Base-by-base conservation (phyloP, 2,797 vertebrate species). In the Hydrophis major region DNA sequence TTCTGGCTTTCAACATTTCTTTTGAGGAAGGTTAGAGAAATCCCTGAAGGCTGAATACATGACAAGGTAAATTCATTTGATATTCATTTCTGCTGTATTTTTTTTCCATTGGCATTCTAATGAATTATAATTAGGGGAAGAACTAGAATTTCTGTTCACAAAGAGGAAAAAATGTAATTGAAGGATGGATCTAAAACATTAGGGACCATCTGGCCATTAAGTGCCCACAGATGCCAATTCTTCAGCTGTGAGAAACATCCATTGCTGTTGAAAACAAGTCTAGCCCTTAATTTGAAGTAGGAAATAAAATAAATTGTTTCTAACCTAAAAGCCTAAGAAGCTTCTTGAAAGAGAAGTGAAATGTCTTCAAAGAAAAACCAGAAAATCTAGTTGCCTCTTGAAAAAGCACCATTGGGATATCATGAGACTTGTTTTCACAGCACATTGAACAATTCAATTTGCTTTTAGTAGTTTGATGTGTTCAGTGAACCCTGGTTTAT, bases 21-120 rank as follows among this genome's bases (percentile, higher is more conserved):
- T 89, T 94, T 94, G 63, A 90, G 57, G 12, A 88, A 90, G 91
- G 88, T 12, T 88, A 89, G 0, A 10, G 57, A 87, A 94, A 93
- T 69, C 18, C n/a, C 20, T 90, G 37, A 86, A 93, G 27, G 28
- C 74, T 18, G 50, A 87, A 0, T 50, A 92, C 27, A 6, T 59
- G 69, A 63, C 0, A 90, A 91, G 94, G 92, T 60, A 2, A 8
- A 89, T 47, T 94, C 87, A 56, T 10, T 91, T 27, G 57, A 12
- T 86, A 18, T 74, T 53, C 18, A 47, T 56, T 89, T 47, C 7
- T 59, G 10, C 14, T 90, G 4, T 0, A 93, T 37, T 27, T 91
- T 2, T 87, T 87, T 50, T 94, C 92, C 66, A 27, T 56, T 91
- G 87, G 90, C n/a, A 86, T 89, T 86, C 90, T 91, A 89, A 91